Base-by-base conservation (phyloP, 35 echinoderm and acorn worm species). In the Acanthaster planci region DNA sequence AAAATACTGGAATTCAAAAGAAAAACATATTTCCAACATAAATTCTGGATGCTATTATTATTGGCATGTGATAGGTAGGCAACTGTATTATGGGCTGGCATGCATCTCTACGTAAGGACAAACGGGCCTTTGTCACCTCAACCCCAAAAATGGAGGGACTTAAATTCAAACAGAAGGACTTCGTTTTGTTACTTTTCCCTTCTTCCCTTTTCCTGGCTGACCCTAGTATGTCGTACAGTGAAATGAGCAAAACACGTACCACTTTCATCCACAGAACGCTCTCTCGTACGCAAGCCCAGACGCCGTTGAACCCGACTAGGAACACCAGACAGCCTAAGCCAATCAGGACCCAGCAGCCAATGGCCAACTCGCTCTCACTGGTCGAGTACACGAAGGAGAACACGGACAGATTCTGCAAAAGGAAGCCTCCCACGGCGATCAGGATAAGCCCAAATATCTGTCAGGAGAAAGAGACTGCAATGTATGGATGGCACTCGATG, bases 261-360 rank as follows among this genome's bases (percentile, higher is more conserved):
- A 72, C 34, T 72, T 72, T 72, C 64, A 72, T 72, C 34, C 64
- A 26, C 10, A 72, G 26, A 4, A 31, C 26, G 64, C 64, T 72
- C 34, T 72, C 64, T 29, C 34, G 26, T 34, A 72, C 34, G 64
- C 64, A 72, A 35, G 64, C 64, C 64, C 64, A 72, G 64, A 72
- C 64, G 26, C 64, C 64, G 34, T 72, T 72, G 23, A 72, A 72
- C 26, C 64, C 64, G 30, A 34, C 64, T 15, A 72, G 30, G 29
- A 72, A 72, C 7, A 72, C 64, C 26, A 72, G 64, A 72, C 64
- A 72, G 22, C 64, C 64, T 29, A 72, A 3, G 30, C 64, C 64
- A 29, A 72, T 72, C 64, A 72, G 23, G 14, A 72, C 7, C 64
- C 64, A 72, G 64, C 64, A 72, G 0, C 64, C 64, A 8, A 72